Evolutionary conservation across 2,113 vertebrate species (phyloP).

Genomic region (Peromyscus polionotus): DNA sequence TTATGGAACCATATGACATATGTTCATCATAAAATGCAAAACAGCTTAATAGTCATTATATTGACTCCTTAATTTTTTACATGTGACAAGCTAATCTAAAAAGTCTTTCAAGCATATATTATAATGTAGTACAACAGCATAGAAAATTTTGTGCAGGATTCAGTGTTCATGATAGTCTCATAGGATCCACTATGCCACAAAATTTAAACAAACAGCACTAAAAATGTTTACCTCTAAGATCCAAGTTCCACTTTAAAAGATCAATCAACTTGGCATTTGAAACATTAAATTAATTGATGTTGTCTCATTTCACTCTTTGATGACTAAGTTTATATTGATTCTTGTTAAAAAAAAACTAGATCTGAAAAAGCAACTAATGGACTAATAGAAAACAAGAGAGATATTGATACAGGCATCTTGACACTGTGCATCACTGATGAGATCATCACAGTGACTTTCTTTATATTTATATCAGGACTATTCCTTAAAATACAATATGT

Average conservation of each 20-base stretch:
- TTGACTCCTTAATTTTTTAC: slow-evolving; percentile 24
- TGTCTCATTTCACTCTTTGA: slow-evolving; percentile 55
- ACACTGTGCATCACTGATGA: slow-evolving; percentile 12
- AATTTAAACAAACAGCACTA: slow-evolving; percentile 51
- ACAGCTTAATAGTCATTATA: slow-evolving; percentile 30
- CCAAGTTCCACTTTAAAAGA: slow-evolving; percentile 57
- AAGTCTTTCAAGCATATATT: slow-evolving; percentile 9
- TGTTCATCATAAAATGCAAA: background rate
- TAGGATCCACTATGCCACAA: background rate
- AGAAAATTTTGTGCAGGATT: slow-evolving; percentile 26
- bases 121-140: slow-evolving; percentile 22
- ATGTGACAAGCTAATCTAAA: slow-evolving; percentile 13
- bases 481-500: background rate
- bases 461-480: slow-evolving; percentile 41
- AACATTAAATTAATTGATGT: slow-evolving; percentile 73
- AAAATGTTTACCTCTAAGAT: slow-evolving; percentile 45
- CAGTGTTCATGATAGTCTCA: background rate
- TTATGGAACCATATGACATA: background rate
- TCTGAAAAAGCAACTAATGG: slow-evolving; percentile 26
- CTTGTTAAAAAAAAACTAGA: background rate
- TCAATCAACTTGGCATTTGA: slow-evolving; percentile 71
- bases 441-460: slow-evolving; percentile 49
- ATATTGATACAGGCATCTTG: slow-evolving; percentile 30
- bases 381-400: slow-evolving; percentile 60
- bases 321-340: slow-evolving; percentile 44